Evolutionary conservation across 2,797 vertebrate species (phyloP).

Genomic region (Notoglanidium macrostoma): DNA sequence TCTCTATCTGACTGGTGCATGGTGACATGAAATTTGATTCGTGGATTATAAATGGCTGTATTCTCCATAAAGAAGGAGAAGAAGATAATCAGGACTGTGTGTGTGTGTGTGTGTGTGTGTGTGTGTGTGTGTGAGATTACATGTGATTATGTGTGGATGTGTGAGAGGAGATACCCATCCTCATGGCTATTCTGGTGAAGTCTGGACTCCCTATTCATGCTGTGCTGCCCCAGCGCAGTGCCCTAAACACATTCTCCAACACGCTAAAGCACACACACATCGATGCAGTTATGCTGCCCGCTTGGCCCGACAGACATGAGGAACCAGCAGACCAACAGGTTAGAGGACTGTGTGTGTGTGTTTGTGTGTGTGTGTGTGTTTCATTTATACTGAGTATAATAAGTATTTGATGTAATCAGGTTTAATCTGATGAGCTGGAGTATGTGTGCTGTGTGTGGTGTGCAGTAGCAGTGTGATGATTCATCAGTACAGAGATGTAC

Average conservation of each 20-base stretch:
- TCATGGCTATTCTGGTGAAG: constrained; percentile 95
- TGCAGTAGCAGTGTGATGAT: not conserved
- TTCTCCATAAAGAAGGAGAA: not conserved
- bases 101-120: constrained; percentile 56
- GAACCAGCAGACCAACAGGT: constrained; percentile 84
- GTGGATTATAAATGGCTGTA: constrained; percentile 7
- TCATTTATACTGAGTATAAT: not conserved
- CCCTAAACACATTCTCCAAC: not conserved
- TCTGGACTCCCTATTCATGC: constrained; percentile 89
- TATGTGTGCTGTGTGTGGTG: not conserved
- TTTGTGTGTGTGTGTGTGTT: not conserved
- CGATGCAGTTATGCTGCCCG: no score
- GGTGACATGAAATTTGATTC: not conserved
- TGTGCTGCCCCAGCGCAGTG: constrained; percentile 58
- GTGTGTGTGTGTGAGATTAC: not conserved
- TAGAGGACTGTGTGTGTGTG: constrained; percentile 62
- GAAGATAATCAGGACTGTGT: constrained; percentile 1
- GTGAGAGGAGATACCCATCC: constrained; percentile 90
- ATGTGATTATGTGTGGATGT: constrained; percentile 28
- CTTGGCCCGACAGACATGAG: constrained; percentile 38
- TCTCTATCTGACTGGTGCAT: not conserved
- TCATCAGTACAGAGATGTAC: not conserved
- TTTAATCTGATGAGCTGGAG: not conserved
- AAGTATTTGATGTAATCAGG: not conserved
- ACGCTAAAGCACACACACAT: not conserved